phyloP scores from a whole-genome alignment of 2,888 invertebrate genomes.

The Lordiphosa andalusiaca region DNA sequence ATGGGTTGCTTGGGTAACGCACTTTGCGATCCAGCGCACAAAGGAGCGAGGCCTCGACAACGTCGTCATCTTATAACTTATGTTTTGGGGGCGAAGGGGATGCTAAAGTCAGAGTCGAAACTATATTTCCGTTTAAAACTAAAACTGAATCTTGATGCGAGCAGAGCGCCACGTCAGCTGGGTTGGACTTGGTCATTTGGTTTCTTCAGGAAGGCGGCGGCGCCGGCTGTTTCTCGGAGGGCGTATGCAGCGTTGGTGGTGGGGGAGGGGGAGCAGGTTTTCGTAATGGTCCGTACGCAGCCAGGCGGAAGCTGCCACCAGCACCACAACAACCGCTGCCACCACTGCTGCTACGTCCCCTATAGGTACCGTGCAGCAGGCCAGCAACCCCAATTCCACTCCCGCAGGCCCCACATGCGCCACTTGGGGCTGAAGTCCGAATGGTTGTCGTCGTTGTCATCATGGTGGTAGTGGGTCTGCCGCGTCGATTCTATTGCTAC shows the following conservation, averaged over 20 bases:
- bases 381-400: slow-evolving; percentile 15
- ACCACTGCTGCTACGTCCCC: slow-evolving; percentile 36
- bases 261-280: slow-evolving; percentile 31
- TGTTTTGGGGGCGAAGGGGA: slow-evolving; percentile 13
- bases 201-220: slow-evolving; percentile 6
- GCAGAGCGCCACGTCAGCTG: slow-evolving; percentile 41
- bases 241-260: slow-evolving; percentile 9
- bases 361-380: slow-evolving; percentile 28
- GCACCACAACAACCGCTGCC: slow-evolving; percentile 10
- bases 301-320: slow-evolving; percentile 34
- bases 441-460: slow-evolving; percentile 39
- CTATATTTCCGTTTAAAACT: slow-evolving; percentile 27
- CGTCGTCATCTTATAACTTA: slow-evolving; percentile 63
- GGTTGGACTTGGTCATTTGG: slow-evolving; percentile 8
- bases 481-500: slow-evolving; percentile 84
- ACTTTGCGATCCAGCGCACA: slow-evolving; percentile 45
- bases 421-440: slow-evolving; percentile 25
- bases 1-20: slow-evolving; percentile 23
- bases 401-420: slow-evolving; percentile 15
- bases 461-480: slow-evolving; percentile 56
- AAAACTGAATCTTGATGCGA: slow-evolving; percentile 40
- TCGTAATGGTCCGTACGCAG: slow-evolving; percentile 43
- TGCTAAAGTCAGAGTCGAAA: slow-evolving; percentile 20
- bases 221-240: slow-evolving; percentile 6
- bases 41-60: slow-evolving; percentile 39